Conservation (phyloP, 2,113 vertebrate genomes). For the Thalassarche chlororhynchos region DNA sequence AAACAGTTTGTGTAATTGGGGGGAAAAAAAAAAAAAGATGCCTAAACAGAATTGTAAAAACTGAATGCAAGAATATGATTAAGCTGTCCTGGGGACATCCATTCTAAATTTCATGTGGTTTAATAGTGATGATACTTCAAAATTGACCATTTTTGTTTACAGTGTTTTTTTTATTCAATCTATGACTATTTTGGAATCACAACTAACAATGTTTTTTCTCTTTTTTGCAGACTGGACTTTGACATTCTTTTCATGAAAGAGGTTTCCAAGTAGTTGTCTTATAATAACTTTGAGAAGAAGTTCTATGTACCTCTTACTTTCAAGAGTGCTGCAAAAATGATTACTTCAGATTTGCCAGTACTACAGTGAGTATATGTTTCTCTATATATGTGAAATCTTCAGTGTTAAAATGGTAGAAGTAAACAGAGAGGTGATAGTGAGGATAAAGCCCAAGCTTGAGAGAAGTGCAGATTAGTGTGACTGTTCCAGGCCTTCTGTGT, state of each 20-base stretch:
- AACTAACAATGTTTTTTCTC: neutral
- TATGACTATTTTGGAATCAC: neutral
- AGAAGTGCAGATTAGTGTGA: neutral
- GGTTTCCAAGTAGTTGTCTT: constrained; percentile 37
- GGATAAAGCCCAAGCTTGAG: neutral
- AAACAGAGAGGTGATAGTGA: neutral
- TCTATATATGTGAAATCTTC: neutral
- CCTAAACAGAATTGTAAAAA: neutral
- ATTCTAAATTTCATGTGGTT: neutral
- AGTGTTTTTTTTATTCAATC: neutral
- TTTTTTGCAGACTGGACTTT: constrained; percentile 55
- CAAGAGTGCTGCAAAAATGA: constrained; percentile 83
- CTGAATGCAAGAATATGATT: neutral
- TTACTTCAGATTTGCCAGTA: constrained; percentile 95
- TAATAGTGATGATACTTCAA: neutral
- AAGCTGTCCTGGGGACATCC: neutral
- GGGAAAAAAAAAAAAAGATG: neutral
- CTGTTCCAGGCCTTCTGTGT: neutral
- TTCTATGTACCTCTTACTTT: constrained; percentile 70
- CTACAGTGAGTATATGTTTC: constrained; percentile 86
- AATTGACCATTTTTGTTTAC: neutral
- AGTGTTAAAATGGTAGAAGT: neutral
- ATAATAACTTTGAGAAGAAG: constrained; percentile 50
- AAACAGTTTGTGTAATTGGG: neutral
- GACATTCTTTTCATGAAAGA: constrained; percentile 59